Evolutionary conservation across 2,113 vertebrate species (phyloP).

Genomic region (Neofelis nebulosa): DNA sequence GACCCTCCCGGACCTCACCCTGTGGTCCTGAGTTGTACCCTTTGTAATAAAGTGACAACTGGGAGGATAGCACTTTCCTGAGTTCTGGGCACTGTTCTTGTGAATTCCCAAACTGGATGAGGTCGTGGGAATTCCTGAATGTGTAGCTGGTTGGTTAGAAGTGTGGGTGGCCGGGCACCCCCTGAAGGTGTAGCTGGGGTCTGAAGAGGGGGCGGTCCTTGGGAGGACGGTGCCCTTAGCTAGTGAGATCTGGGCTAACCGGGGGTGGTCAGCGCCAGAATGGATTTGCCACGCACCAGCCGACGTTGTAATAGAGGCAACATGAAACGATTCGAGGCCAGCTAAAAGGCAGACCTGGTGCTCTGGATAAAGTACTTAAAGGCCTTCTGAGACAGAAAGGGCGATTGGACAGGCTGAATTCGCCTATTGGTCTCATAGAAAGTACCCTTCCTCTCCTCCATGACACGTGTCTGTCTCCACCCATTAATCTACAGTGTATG

Average conservation of each 20-base stretch:
- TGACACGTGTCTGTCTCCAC: background rate
- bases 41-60: background rate
- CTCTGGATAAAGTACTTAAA: background rate
- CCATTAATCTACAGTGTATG: fast-evolving
- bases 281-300: fast-evolving
- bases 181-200: background rate
- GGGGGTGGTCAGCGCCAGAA: too few relatives aligned
- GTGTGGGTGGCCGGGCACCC: background rate
- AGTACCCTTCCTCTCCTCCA: too few relatives aligned
- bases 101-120: background rate
- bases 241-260: background rate
- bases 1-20: background rate
- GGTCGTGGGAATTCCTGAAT: background rate
- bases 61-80: background rate
- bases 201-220: background rate
- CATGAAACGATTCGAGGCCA: background rate
- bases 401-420: background rate
- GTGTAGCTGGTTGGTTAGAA: background rate
- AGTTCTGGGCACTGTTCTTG: background rate
- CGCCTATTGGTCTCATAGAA: too few relatives aligned
- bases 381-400: background rate
- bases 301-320: background rate
- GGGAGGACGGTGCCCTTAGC: background rate
- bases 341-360: background rate
- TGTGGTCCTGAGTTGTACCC: background rate